Evolutionary conservation across 2,797 vertebrate species (phyloP).

Genomic region (Coranthus polyacanthus): DNA sequence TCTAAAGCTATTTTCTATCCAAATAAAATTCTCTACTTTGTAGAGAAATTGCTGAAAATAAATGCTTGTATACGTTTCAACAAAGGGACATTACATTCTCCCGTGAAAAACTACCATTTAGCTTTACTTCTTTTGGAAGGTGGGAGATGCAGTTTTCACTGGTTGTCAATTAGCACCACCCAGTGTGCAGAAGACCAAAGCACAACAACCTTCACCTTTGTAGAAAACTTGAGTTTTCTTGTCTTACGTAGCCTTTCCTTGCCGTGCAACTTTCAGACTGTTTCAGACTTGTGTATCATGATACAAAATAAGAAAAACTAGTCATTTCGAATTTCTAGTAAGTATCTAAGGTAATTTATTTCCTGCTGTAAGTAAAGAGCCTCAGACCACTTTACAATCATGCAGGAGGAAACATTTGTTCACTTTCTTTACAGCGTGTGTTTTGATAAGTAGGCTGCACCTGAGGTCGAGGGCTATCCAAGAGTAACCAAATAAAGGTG

Average conservation of each 20-base stretch:
- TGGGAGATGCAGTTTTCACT: neutral
- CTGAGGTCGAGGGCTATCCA: neutral
- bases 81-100: neutral
- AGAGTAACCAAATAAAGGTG: slow-evolving; percentile 1
- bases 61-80: neutral
- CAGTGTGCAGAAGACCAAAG: slow-evolving; percentile 8
- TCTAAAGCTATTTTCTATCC: neutral
- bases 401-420: neutral
- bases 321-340: too few relatives aligned
- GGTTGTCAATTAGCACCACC: slow-evolving; percentile 7
- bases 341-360: neutral
- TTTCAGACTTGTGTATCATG: too few relatives aligned
- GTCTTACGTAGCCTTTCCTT: too few relatives aligned
- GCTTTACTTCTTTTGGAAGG: neutral
- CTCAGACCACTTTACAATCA: neutral
- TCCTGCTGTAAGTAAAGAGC: neutral
- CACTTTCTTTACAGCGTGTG: slow-evolving; percentile 1
- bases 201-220: too few relatives aligned
- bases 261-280: neutral
- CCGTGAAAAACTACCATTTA: neutral
- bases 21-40: too few relatives aligned
- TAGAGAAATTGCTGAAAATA: too few relatives aligned
- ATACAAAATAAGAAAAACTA: too few relatives aligned
- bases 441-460: neutral
- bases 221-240: too few relatives aligned